Percentiles rank a stretch among this genome's conserved stretches.
phyloP scores from a whole-genome alignment of 2,888 invertebrate species.

The Phragmatobia fuliginosa region DNA sequence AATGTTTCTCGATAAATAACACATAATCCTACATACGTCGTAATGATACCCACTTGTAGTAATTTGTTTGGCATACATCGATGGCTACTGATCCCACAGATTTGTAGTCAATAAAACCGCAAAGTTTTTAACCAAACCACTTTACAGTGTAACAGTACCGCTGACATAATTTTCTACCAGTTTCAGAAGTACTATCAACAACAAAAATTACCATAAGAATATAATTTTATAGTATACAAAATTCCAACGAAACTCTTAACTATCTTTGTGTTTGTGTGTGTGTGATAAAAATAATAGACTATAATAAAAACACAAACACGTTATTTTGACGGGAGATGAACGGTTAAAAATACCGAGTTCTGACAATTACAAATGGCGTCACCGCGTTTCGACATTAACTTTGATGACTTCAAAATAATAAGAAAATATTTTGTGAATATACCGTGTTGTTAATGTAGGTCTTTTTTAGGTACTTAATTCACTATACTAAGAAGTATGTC shows the following conservation, averaged over 20 bases:
- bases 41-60: slow-evolving; percentile 39
- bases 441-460: neutral
- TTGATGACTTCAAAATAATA: neutral
- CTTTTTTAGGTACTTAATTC: neutral
- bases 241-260: slow-evolving; percentile 11
- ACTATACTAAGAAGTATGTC: too few relatives aligned
- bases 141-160: slow-evolving; percentile 52
- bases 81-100: slow-evolving; percentile 44
- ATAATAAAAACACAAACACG: slow-evolving; percentile 15
- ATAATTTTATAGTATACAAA: slow-evolving; percentile 10
- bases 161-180: slow-evolving; percentile 50
- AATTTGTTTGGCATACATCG: slow-evolving; percentile 38
- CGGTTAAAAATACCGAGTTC: neutral
- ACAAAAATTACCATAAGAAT: slow-evolving; percentile 23
- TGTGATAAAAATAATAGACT: slow-evolving; percentile 13
- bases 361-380: slow-evolving; percentile 6
- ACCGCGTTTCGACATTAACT: neutral
- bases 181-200: slow-evolving; percentile 27
- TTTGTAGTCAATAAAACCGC: slow-evolving; percentile 43
- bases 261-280: slow-evolving; percentile 5
- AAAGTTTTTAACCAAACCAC: slow-evolving; percentile 41
- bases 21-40: slow-evolving; percentile 20
- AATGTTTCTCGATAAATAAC: slow-evolving; percentile 6
- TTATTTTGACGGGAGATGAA: slow-evolving; percentile 14
- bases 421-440: neutral